A percentile compares a stretch with the other conserved stretches of the same genome.
Conservation (phyloP, 2,797 vertebrate genomes). For the Rhinophrynus dorsalis region DNA sequence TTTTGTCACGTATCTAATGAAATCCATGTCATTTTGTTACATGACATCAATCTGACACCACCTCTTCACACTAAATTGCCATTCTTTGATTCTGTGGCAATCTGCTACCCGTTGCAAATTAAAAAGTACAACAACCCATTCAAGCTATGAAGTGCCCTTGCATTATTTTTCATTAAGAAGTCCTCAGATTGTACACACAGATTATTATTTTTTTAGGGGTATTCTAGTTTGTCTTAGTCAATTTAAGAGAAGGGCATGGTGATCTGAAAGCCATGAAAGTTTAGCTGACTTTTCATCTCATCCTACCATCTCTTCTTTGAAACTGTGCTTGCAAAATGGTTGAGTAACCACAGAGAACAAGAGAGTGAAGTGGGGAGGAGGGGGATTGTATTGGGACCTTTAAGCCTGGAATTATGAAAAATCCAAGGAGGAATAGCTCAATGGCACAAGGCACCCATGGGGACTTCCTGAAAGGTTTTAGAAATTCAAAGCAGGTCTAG, state of each 20-base stretch:
- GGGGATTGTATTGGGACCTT: slow-evolving; percentile 14
- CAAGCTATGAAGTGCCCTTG: slow-evolving; percentile 5
- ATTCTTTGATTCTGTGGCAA: background rate
- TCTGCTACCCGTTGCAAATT: background rate
- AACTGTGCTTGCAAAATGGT: slow-evolving; percentile 49
- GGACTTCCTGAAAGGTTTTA: slow-evolving; percentile 70
- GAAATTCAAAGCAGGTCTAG: slow-evolving; percentile 65
- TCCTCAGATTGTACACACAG: slow-evolving; percentile 4
- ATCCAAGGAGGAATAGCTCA: slow-evolving; percentile 60
- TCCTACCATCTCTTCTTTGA: background rate
- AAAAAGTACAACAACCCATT: background rate
- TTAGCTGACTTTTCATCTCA: slow-evolving; percentile 23
- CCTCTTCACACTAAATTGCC: background rate
- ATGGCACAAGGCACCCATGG: slow-evolving; percentile 62
- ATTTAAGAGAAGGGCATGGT: slow-evolving; percentile 53
- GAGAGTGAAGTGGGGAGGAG: background rate
- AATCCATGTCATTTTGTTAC: slow-evolving; percentile 9
- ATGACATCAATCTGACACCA: slow-evolving; percentile 11
- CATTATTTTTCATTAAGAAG: slow-evolving; percentile 8
- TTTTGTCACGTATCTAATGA: slow-evolving; percentile 7
- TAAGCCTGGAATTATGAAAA: slow-evolving; percentile 54
- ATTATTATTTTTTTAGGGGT: slow-evolving; percentile 27
- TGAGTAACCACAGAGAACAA: slow-evolving; percentile 38
- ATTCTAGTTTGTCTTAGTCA: slow-evolving; percentile 46
- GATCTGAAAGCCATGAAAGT: slow-evolving; percentile 47